These are phyloP conservation scores for Cephonodes hylas DNA, from an alignment of 2,888 invertebrate species.

Conservation along the genomic window DNA sequence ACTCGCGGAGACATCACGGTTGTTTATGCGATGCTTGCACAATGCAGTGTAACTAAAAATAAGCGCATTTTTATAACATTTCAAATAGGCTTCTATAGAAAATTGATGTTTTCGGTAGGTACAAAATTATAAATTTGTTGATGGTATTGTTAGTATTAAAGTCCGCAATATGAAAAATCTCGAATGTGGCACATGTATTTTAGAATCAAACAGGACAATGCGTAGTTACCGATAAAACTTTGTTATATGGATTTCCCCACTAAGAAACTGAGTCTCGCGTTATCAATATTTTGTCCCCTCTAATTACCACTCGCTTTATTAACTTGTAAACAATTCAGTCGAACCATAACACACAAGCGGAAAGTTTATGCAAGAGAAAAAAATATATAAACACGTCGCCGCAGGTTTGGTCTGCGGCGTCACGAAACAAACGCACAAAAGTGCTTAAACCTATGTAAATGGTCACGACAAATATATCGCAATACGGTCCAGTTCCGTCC, in stretches of 20 bases:
- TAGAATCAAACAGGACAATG: not conserved
- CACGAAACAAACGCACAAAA: slow-evolving; percentile 23
- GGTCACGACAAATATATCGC: slow-evolving; percentile 34
- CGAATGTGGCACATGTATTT: no score
- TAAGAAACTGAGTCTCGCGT: not conserved
- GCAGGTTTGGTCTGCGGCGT: slow-evolving; percentile 8
- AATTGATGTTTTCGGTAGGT: no score
- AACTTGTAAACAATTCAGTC: not conserved
- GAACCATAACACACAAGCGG: not conserved
- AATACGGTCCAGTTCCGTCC: slow-evolving; percentile 42
- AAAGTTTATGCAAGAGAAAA: not conserved
- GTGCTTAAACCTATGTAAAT: slow-evolving; percentile 30
- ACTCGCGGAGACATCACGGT: not conserved
- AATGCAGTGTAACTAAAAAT: not conserved
- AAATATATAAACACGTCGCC: not conserved
- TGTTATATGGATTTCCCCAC: not conserved
- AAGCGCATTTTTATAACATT: not conserved
- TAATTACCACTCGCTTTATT: not conserved
- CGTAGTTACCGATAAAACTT: not conserved
- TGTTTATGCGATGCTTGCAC: slow-evolving; percentile 5
- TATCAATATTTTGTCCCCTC: not conserved
- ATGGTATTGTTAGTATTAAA: no score
- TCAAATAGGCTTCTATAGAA: not conserved
- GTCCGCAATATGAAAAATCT: no score
- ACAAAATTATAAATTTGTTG: no score